phyloP scores from a whole-genome alignment of 2,113 vertebrate species.

The Gnathonemus longibarbis region DNA sequence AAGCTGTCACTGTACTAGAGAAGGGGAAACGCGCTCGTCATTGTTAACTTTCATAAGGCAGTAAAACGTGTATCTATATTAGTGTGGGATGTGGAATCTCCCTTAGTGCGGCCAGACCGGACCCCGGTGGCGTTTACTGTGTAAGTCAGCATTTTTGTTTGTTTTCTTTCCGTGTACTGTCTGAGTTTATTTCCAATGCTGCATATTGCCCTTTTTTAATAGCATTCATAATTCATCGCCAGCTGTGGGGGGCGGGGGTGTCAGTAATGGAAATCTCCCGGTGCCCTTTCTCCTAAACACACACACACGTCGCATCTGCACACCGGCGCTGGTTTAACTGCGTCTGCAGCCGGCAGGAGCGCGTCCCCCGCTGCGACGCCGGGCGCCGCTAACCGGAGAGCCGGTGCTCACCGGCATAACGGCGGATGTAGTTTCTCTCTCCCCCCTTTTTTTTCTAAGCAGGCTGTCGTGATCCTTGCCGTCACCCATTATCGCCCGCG shows the following conservation, averaged over 20 bases:
- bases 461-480: not conserved
- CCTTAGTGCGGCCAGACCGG: not conserved
- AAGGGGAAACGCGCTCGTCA: not conserved
- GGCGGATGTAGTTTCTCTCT: not conserved
- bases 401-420: not conserved
- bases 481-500: not conserved
- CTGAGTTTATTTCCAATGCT: constrained; percentile 55
- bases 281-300: not conserved
- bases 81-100: not conserved
- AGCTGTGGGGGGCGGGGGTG: constrained; percentile 38
- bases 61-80: not conserved
- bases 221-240: constrained; percentile 63
- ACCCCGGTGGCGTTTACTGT: constrained; percentile 1
- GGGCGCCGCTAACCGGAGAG: not conserved
- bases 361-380: not conserved
- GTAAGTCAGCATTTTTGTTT: constrained; percentile 52
- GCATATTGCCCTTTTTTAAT: constrained; percentile 69
- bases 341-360: not conserved
- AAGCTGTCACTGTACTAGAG: not conserved
- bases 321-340: not conserved
- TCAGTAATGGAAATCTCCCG: constrained; percentile 19
- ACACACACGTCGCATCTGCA: constrained; percentile 3
- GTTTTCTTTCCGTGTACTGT: constrained; percentile 48
- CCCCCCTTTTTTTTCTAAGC: not conserved
- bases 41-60: not conserved